Percentiles rank a stretch among this genome's conserved stretches.
Conservation (phyloP, 2,888 invertebrate genomes). For the Drosophila kuntzei region DNA sequence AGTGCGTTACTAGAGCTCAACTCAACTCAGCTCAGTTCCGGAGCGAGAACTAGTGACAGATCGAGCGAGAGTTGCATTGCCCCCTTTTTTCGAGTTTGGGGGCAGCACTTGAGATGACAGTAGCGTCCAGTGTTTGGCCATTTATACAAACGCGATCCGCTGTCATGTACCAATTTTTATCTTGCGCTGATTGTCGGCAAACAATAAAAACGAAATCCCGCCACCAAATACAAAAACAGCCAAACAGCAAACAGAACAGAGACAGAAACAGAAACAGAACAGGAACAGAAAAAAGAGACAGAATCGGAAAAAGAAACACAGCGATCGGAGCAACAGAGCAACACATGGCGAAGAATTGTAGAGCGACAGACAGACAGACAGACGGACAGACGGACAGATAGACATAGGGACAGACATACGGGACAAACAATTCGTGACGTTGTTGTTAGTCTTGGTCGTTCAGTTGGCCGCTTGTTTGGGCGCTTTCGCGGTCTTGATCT, state of each 20-base stretch:
- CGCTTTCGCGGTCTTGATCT: conserved; percentile 38
- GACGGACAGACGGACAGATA: conserved; percentile 16
- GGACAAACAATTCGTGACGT: conserved; percentile 83
- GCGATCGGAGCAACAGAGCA: conserved; percentile 15
- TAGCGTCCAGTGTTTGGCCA: conserved; percentile 81
- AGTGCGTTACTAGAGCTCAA: conserved; percentile 50
- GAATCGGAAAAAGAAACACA: conserved; percentile 7
- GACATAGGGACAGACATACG: conserved; percentile 32
- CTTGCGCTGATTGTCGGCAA: conserved; percentile 83
- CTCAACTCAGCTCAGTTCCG: conserved; percentile 49
- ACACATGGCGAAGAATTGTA: conserved; percentile 73
- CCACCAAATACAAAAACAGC: conserved; percentile 49
- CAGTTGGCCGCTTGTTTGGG: conserved; percentile 39
- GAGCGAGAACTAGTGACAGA: conserved; percentile 23
- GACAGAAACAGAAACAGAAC: conserved; percentile 26
- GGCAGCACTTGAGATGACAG: conserved; percentile 74
- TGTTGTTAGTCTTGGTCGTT: conserved; percentile 71
- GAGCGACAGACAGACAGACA: conserved; percentile 58
- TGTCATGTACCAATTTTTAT: conserved; percentile 84
- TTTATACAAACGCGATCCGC: conserved; percentile 84
- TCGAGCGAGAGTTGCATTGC: conserved; percentile 28
- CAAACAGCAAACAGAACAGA: conserved; percentile 19
- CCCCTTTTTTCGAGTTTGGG: conserved; percentile 11
- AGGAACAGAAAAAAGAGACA: conserved; percentile 34
- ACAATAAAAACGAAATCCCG: conserved; percentile 80